Conservation (phyloP, 2,888 invertebrate genomes). For the Melanophora roralis region DNA sequence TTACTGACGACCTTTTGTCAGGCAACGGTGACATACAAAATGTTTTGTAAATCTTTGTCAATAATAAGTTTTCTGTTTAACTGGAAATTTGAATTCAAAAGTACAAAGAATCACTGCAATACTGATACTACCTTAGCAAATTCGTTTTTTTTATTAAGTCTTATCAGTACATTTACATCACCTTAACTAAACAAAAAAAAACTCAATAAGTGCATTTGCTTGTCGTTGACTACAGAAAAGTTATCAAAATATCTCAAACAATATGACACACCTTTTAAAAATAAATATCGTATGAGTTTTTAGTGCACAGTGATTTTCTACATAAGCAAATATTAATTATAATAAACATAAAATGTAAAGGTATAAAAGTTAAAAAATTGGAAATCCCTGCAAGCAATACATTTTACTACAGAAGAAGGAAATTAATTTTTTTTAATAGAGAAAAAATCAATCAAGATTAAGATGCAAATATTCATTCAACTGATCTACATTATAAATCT, state of each 20-base stretch:
- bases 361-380: background rate
- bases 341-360: conserved; percentile 32
- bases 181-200: background rate
- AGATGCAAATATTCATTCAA: conserved; percentile 44
- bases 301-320: too few species aligned
- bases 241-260: conserved; percentile 44
- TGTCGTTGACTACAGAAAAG: conserved; percentile 31
- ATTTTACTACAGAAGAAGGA: conserved; percentile 23
- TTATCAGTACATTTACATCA: conserved; percentile 40
- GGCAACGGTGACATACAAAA: too few species aligned
- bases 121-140: conserved; percentile 2
- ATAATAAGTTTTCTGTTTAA: too few species aligned
- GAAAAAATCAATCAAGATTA: conserved; percentile 45
- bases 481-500: conserved; percentile 34
- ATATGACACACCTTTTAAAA: conserved; percentile 36
- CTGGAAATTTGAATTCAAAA: too few species aligned
- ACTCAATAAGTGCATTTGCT: conserved; percentile 48
- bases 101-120: too few species aligned
- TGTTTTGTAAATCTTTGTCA: too few species aligned
- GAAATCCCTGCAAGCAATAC: background rate
- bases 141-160: conserved; percentile 14
- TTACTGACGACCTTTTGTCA: too few species aligned
- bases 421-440: background rate
- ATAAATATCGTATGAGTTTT: background rate
- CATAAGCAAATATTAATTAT: conserved; percentile 21